These are phyloP conservation scores for Metaphire vulgaris DNA, from an alignment of 1,140 invertebrate species.

Conservation along the genomic window DNA sequence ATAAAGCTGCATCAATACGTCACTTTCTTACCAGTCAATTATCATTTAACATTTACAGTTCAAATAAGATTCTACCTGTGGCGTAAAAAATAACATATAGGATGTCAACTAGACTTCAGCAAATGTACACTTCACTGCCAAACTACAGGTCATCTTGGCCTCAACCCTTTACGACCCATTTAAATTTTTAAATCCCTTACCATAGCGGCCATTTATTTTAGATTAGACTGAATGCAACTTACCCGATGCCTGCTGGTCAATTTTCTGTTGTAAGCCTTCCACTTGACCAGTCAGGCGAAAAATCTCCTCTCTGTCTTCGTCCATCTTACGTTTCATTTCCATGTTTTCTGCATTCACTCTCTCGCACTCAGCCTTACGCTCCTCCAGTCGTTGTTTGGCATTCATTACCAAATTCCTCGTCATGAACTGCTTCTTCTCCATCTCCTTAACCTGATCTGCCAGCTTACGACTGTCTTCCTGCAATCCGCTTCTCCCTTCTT, in stretches of 20 bases:
- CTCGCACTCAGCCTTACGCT: constrained; percentile 48
- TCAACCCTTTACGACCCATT: no score
- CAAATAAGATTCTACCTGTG: no score
- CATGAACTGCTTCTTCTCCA: constrained; percentile 33
- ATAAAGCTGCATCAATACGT: no score
- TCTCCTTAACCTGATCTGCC: constrained; percentile 37
- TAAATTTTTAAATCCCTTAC: no score
- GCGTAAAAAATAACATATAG: no score
- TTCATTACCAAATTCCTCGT: constrained; percentile 20
- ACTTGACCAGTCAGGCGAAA: background rate
- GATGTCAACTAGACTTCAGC: no score
- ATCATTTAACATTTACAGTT: no score
- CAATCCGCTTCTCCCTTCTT: constrained; percentile 32
- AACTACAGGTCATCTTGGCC: no score
- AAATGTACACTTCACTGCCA: no score
- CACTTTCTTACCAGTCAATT: no score
- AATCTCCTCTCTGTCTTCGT: background rate
- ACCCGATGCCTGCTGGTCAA: constrained; percentile 11
- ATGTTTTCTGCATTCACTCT: constrained; percentile 47
- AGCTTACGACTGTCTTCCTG: background rate
- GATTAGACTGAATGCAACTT: no score
- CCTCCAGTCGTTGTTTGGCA: constrained; percentile 41
- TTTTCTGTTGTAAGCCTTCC: background rate
- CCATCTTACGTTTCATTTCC: constrained; percentile 35
- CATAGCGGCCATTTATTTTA: no score